A percentile compares a stretch with the other conserved stretches of the same genome.
Evolutionary conservation across 2,797 vertebrate genomes (phyloP).

Genomic region (Garrulus glandarius): DNA sequence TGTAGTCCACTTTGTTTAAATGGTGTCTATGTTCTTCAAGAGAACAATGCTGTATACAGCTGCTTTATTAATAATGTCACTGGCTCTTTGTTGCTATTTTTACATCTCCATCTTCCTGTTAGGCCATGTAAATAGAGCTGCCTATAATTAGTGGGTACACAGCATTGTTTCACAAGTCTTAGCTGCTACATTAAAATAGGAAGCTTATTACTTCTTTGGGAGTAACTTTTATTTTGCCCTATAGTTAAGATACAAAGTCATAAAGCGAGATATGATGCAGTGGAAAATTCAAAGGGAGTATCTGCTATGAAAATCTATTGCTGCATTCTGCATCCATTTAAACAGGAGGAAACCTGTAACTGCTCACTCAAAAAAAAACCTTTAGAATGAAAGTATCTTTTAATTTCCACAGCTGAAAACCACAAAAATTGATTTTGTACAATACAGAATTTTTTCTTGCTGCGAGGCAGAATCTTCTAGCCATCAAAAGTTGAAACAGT

Average conservation of each 20-base stretch:
- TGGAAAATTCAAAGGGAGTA: not conserved
- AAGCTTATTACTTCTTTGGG: slow-evolving; percentile 18
- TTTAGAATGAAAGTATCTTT: not conserved
- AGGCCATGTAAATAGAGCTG: slow-evolving; percentile 15
- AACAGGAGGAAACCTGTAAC: not conserved
- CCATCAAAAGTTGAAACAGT: not conserved
- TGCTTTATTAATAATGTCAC: slow-evolving; percentile 31
- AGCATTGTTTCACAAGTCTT: slow-evolving; percentile 32
- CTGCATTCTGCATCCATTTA: not conserved
- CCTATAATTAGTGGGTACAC: not conserved
- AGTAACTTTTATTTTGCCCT: not conserved
- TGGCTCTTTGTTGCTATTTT: slow-evolving; percentile 53
- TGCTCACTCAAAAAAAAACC: not conserved
- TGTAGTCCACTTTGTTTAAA: slow-evolving; percentile 42
- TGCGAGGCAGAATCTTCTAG: not conserved
- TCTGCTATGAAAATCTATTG: not conserved
- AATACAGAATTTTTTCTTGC: not conserved
- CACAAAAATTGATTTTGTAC: not conserved
- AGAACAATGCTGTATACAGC: slow-evolving; percentile 51
- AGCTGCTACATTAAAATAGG: not conserved
- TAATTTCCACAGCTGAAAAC: not conserved
- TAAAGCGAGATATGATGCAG: not conserved
- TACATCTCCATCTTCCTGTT: slow-evolving; percentile 52
- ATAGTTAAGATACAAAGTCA: not conserved
- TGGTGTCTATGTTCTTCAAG: not conserved